Evolutionary conservation across 2,113 vertebrate species (phyloP).

Genomic region (Oncorhynchus tshawytscha): DNA sequence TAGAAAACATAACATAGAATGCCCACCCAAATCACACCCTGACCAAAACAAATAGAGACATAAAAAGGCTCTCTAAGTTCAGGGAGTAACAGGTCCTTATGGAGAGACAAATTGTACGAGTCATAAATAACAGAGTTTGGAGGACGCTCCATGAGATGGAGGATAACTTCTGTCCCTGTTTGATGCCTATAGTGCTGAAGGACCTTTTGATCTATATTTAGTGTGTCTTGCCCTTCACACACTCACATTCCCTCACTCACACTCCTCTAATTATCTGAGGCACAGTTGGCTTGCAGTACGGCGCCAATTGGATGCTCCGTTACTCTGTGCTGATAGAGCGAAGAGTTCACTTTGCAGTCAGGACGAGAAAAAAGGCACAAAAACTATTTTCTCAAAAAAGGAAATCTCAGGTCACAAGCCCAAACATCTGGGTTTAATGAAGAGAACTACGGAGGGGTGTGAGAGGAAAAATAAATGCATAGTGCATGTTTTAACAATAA

Average conservation of each 20-base stretch:
- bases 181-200: conserved; percentile 47
- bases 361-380: conserved; percentile 8
- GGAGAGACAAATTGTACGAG: too few species aligned
- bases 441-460: background rate
- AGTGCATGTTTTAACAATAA: background rate
- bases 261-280: conserved; percentile 38
- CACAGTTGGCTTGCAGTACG: conserved; percentile 26
- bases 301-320: conserved; percentile 35
- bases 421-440: conserved; percentile 52
- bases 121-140: background rate
- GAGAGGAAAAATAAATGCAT: conserved; percentile 22
- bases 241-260: background rate
- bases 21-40: too few species aligned
- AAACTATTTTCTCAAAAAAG: conserved; percentile 1
- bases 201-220: conserved; percentile 71
- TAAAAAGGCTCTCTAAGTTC: too few species aligned
- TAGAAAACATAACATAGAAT: too few species aligned
- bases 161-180: conserved; percentile 42
- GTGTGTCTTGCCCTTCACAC: conserved; percentile 58
- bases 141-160: conserved; percentile 1
- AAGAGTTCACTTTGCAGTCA: conserved; percentile 29
- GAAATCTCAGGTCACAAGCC: conserved; percentile 46
- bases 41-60: too few species aligned
- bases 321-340: conserved; percentile 24
- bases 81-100: too few species aligned